Base-by-base conservation (phyloP, 2,797 vertebrate genomes). In the Cetoscarus ocellatus region DNA sequence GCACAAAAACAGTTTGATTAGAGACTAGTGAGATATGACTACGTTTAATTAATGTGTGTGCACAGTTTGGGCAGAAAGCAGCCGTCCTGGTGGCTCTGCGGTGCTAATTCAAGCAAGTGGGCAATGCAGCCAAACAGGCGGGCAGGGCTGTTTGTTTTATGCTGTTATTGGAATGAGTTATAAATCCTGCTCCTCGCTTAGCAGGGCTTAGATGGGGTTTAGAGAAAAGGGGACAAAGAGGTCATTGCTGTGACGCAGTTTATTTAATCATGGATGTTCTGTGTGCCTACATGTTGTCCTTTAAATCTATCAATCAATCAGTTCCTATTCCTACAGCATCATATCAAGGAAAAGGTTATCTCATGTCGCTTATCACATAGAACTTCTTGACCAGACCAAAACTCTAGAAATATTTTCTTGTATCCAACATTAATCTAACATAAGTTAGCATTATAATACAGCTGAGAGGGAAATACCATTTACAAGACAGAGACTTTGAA, bases 11-110 rank as follows among this genome's bases (percentile, higher is more conserved):
- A 84, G 78, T 86, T 90, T 90, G 88, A 92, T 92, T 92, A 89
- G 84, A 88, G 83, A 81, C 81, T 83, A 83, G 84, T 88, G 86
- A 89, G 91, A 93, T 92, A 93, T 89, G 89, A 88, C 86, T 84
- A 86, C 80, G 86, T 90, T 88, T 81, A 92, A 90, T 90, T 84
- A 92, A 90, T 89, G 87, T 88, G 88, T 85, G 80, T 83, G 73
- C 82, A 77, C 71, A 67, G 82, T 39, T 5, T 59, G 83, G 74
- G 79, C 79, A 79, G 83, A 52, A 86, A 82, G 71, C 43, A 18
- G 50, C 54, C 74, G 77, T 86, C 80, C 73, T 57, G 38, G 79
- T 82, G 84, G 83, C 88, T 88, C 79, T 45, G 55, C 43, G 60
- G 76, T 47, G 80, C 90, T 92, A 90, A 92, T 87, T 92, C 92